A percentile compares a stretch with the other conserved stretches of the same genome.
Evolutionary conservation across 2,797 vertebrate species (phyloP).

Genomic region (Hippopotamyrus pictus): DNA sequence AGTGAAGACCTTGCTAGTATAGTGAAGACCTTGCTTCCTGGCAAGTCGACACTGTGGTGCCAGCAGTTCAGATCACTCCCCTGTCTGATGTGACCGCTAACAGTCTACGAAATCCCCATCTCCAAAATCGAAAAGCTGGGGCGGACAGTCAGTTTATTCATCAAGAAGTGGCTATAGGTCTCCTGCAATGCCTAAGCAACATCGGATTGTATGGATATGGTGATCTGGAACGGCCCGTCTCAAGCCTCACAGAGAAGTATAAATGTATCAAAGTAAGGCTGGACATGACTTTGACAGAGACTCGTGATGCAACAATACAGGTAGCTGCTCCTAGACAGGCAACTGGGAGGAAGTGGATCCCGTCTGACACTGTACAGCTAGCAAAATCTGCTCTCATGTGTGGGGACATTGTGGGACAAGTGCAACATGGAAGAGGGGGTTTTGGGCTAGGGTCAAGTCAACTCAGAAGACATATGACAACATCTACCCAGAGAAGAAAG

Average conservation of each 20-base stretch:
- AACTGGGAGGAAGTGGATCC: not conserved
- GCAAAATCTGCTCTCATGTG: not conserved
- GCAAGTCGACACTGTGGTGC: not conserved
- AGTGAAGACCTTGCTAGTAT: not conserved
- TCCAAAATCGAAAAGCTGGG: not conserved
- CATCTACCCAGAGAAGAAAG: not conserved
- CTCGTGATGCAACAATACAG: too few species aligned
- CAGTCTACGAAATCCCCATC: not conserved
- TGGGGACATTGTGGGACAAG: not conserved
- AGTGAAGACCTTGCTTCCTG: not conserved
- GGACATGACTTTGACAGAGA: not conserved
- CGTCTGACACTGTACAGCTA: not conserved
- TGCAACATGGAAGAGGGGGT: not conserved
- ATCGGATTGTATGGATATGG: not conserved
- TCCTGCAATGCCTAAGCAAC: not conserved
- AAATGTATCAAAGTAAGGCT: not conserved
- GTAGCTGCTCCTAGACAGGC: too few species aligned
- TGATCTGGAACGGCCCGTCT: not conserved
- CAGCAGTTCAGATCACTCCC: not conserved
- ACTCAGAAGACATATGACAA: too few species aligned
- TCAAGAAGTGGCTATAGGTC: not conserved
- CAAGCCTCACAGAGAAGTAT: not conserved
- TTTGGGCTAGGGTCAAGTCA: too few species aligned
- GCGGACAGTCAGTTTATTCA: not conserved
- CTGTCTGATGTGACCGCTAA: not conserved